Conservation (phyloP, 2,797 vertebrate species). For the Nothura maculosa region DNA sequence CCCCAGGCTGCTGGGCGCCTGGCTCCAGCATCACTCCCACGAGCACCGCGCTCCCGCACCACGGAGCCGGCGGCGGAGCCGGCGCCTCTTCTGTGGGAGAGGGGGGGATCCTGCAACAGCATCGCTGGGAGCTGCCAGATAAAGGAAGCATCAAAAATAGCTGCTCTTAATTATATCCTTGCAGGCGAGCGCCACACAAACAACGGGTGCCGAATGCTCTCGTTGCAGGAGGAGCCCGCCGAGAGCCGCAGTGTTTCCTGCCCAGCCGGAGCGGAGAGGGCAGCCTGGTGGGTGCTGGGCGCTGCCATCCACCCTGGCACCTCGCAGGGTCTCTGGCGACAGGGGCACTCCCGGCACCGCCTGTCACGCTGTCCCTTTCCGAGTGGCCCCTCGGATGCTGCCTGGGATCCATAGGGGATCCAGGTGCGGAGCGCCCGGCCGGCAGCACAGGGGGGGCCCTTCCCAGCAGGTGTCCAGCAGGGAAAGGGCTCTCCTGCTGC, state of each 20-base stretch:
- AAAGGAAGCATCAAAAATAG: slow-evolving; percentile 70
- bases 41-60: background rate
- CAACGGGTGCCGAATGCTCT: slow-evolving; percentile 3
- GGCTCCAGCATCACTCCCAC: too few species aligned
- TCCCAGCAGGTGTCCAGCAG: background rate
- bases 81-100: background rate
- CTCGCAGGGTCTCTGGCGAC: too few species aligned
- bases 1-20: background rate
- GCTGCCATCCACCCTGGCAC: too few species aligned
- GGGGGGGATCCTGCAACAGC: slow-evolving; percentile 50
- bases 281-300: too few species aligned
- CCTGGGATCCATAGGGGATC: background rate
- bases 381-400: background rate
- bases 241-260: background rate
- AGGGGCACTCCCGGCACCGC: background rate
- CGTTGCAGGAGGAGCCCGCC: background rate
- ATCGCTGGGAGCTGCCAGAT: slow-evolving; percentile 50
- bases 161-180: slow-evolving; percentile 69
- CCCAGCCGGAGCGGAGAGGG: background rate
- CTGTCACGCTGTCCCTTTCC: background rate
- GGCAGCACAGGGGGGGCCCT: background rate
- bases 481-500: slow-evolving; percentile 19
- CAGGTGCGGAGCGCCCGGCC: too few species aligned
- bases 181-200: slow-evolving; percentile 51
- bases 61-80: background rate